phyloP scores from a whole-genome alignment of 2,888 invertebrate genomes.

The Syrphus vitripennis region DNA sequence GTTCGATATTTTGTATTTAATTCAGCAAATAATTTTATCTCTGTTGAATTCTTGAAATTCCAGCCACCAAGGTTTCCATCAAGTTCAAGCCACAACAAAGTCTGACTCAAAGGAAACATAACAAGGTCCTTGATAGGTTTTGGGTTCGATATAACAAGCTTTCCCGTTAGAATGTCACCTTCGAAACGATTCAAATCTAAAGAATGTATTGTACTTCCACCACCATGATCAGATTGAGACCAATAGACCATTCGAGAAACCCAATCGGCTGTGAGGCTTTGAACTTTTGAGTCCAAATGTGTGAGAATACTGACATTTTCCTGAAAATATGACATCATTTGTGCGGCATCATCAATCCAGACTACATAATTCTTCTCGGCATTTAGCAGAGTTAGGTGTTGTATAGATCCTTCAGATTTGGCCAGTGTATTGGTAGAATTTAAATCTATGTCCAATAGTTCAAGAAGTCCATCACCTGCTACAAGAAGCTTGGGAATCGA shows the following conservation, averaged over 20 bases:
- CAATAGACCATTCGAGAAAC: conserved; percentile 92
- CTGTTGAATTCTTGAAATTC: conserved; percentile 72
- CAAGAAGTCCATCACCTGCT: conserved; percentile 87
- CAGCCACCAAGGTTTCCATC: conserved; percentile 75
- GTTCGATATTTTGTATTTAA: conserved; percentile 29
- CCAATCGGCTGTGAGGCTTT: conserved; percentile 93
- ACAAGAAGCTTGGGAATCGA: conserved; percentile 91
- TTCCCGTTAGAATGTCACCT: conserved; percentile 82
- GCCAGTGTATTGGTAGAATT: conserved; percentile 84
- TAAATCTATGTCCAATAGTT: conserved; percentile 89
- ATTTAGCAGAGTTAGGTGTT: conserved; percentile 85
- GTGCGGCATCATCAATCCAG: conserved; percentile 87
- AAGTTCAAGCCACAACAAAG: conserved; percentile 89
- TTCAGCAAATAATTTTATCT: conserved; percentile 38
- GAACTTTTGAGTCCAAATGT: conserved; percentile 83
- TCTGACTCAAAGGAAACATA: conserved; percentile 88
- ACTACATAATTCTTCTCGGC: conserved; percentile 88
- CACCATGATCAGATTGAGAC: conserved; percentile 84
- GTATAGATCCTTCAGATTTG: conserved; percentile 85
- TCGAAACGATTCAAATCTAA: conserved; percentile 86
- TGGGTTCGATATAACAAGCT: conserved; percentile 83
- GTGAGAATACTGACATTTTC: conserved; percentile 81
- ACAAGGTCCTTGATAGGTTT: conserved; percentile 86
- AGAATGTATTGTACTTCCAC: conserved; percentile 84
- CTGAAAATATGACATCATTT: conserved; percentile 78